Base-by-base conservation (phyloP, 2,797 vertebrate genomes). In the Ctenosaura bakeri region DNA sequence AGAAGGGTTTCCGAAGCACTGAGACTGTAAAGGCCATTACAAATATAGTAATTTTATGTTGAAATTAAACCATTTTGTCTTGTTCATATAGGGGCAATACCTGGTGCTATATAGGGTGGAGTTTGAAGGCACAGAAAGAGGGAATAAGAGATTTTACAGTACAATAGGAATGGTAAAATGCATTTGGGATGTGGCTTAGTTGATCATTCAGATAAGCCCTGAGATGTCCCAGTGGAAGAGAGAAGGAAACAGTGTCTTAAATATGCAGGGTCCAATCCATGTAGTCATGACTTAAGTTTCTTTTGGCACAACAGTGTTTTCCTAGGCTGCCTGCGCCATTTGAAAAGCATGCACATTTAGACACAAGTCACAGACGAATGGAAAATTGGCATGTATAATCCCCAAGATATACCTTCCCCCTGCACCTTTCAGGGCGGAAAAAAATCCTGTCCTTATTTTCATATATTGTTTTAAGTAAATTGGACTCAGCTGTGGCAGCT, bases 391-490 rank as follows among this genome's bases (percentile, higher is more conserved):
- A 26, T 12, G 1, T 18, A 6, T 3, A 78, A 38, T 54, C 35
- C 83, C 93, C 35, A 92, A 94, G 91, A 88, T 0, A 0, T 38
- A 8, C 79, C 10, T 91, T 85, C 94, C 84, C 52, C 42, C 16
- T n/a, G n/a, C 35, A 20, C 10, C 26, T 56, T 38, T 69, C 14
- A 16, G 32, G 20, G 20, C 6, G 2, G 13, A 12, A 50, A 12
- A 59, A 64, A 92, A 90, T 93, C 92, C 88, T n/a, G 92, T 88
- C 62, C 83, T 89, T 81, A 82, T 93, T 91, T 91, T 86, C 93
- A 88, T 91, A 38, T 54, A 54, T 93, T 94, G 89, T 95, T 96
- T 95, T 95, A 95, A 95, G 92, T 94, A 95, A 93, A 90, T 94
- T 86, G 66, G 84, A 92, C 83, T 95, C 95, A 95, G 95, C 94